Evolutionary conservation across 2,113 vertebrate species (phyloP).

Genomic region (Trachemys scripta): DNA sequence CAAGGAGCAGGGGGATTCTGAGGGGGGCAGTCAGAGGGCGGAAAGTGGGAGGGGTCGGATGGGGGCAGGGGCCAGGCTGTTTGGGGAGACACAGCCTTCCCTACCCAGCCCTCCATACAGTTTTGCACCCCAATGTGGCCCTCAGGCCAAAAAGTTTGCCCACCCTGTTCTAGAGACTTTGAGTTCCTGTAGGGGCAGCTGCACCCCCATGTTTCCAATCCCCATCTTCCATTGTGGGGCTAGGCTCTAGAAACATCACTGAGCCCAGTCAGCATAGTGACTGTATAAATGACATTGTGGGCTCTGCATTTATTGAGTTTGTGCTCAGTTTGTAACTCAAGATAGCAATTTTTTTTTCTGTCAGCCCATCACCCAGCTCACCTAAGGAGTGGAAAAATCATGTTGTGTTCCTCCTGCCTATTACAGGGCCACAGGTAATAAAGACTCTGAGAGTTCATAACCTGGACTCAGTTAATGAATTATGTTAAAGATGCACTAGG

Average conservation of each 20-base stretch:
- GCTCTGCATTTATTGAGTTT: background rate
- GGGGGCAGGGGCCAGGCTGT: too few species aligned
- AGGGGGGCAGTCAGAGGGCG: too few species aligned
- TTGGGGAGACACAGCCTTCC: too few species aligned
- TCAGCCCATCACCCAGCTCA: background rate
- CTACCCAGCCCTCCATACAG: too few species aligned
- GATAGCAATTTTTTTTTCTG: slow-evolving; percentile 4
- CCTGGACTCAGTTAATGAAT: background rate
- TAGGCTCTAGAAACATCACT: background rate
- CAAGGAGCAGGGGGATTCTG: too few species aligned
- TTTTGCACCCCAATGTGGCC: too few species aligned
- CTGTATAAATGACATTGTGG: background rate
- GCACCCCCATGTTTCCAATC: background rate
- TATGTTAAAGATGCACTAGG: slow-evolving; percentile 2
- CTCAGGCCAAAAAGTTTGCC: too few species aligned
- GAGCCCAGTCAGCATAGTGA: background rate
- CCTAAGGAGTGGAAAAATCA: background rate
- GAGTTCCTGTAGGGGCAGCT: background rate
- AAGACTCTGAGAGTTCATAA: slow-evolving; percentile 28
- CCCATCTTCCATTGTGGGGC: background rate
- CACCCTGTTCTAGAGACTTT: background rate
- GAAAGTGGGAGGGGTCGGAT: too few species aligned
- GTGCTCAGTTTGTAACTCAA: slow-evolving; percentile 19
- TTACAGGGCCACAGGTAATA: slow-evolving; percentile 39
- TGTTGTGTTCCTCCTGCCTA: slow-evolving; percentile 14